Conservation (phyloP, 2,888 invertebrate genomes). For the Drosophila subquinaria region DNA sequence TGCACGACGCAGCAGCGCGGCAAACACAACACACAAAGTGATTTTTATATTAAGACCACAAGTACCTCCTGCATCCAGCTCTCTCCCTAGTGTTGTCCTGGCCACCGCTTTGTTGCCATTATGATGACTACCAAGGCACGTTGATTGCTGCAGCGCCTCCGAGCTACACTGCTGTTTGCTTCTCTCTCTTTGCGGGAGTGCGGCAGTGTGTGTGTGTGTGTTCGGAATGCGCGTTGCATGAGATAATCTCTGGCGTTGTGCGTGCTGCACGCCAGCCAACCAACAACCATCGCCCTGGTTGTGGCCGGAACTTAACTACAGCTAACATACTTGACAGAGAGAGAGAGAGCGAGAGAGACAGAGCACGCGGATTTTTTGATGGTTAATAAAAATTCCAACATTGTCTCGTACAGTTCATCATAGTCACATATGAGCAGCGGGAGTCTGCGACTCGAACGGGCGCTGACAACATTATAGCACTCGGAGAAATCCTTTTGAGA, state of each 20-base stretch:
- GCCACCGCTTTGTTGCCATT: slow-evolving; percentile 75
- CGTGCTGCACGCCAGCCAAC: slow-evolving; percentile 75
- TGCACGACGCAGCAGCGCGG: slow-evolving; percentile 55
- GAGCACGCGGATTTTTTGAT: slow-evolving; percentile 74
- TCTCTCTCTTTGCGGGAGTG: slow-evolving; percentile 5
- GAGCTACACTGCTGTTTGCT: slow-evolving; percentile 25
- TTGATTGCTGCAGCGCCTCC: slow-evolving; percentile 72
- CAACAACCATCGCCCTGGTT: slow-evolving; percentile 45
- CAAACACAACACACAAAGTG: slow-evolving; percentile 80
- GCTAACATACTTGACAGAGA: slow-evolving; percentile 13
- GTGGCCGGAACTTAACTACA: slow-evolving; percentile 48
- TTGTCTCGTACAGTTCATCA: slow-evolving; percentile 82
- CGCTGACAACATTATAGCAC: slow-evolving; percentile 55
- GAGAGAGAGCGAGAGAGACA: slow-evolving; percentile 1
- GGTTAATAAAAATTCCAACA: slow-evolving; percentile 84
- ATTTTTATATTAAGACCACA: slow-evolving; percentile 81
- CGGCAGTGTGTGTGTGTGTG: slow-evolving; percentile 10
- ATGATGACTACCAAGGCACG: slow-evolving; percentile 76
- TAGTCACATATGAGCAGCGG: slow-evolving; percentile 53
- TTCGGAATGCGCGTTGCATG: slow-evolving; percentile 73
- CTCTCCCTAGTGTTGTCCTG: slow-evolving; percentile 31
- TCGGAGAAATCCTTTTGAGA: slow-evolving; percentile 32
- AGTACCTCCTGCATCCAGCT: slow-evolving; percentile 63
- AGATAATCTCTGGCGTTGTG: slow-evolving; percentile 77
- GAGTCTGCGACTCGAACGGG: slow-evolving; percentile 24